Base-by-base conservation (phyloP, 2,797 vertebrate genomes). In the Notolepis coatsorum region DNA sequence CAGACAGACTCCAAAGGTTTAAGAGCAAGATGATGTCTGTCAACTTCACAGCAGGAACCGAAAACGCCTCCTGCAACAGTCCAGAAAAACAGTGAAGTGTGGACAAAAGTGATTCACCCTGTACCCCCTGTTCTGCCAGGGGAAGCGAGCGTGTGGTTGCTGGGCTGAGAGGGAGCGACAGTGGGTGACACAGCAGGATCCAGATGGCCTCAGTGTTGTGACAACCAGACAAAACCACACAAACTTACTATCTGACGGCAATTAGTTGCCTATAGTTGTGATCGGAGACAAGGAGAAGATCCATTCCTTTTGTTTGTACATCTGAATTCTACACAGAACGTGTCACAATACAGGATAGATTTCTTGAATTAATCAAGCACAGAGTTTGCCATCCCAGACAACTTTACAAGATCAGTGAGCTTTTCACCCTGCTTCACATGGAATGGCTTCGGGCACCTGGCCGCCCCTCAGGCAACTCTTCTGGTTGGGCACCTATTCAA, bases 1-100 rank as follows among this genome's bases (percentile, higher is more conserved):
- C 77, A 79, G 67, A 81, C 79, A 79, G 73, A 78, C 76, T 68
- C 74, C 37, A 54, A 56, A 79, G 80, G 72, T 80, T 79, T 43
- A 69, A 12, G 10, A 43, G 62, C 87, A 89, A 89, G 84, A 89
- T 89, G 87, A 75, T 74, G 80, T 84, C 81, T 83, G 76, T 81
- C 71, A 82, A 58, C 54, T 53, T 83, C 70, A 65, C 62, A 72
- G 74, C 57, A 77, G 68, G 65, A 81, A 80, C 67, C 31, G 63
- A 21, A 65, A 77, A 74, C 6, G 43, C 46, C 48, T 79, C 49
- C 41, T 10, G 52, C 12, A 0, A 65, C 54, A 48, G n/a, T 58
- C 23, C 9, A 10, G n/a, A 46, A 62, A 61, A 73, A 65, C 55
- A 71, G 71, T 27, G 39, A 82, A 71, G 18, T 43, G 20, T 35